Evolutionary conservation across 2,797 vertebrate genomes (phyloP).

Genomic region (Podarcis siculus): DNA sequence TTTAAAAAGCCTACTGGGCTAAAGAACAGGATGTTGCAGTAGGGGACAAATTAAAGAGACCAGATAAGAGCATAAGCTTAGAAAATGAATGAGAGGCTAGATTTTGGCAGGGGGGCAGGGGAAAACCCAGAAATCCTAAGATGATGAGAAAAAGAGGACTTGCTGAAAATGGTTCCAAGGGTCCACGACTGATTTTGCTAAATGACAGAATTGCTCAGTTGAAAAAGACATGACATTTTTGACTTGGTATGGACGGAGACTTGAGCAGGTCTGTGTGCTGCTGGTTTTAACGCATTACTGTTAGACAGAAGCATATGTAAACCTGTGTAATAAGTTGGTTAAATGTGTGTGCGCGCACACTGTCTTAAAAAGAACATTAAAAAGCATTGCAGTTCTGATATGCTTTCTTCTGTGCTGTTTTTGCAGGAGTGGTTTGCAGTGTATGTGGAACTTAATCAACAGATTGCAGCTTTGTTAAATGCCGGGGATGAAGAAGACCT

Average conservation of each 20-base stretch:
- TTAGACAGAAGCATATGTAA: not conserved
- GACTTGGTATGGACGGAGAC: not conserved
- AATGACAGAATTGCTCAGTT: not conserved
- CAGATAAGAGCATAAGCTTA: not conserved
- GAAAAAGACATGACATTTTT: not conserved
- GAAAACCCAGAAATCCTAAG: not conserved
- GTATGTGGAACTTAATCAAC: conserved; percentile 99
- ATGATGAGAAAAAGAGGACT: not conserved
- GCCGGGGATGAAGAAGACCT: conserved; percentile 95
- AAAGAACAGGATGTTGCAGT: not conserved
- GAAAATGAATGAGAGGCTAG: not conserved
- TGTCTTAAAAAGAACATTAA: not conserved
- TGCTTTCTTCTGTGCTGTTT: conserved; percentile 11
- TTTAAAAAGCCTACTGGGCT: not conserved
- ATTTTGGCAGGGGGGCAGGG: not conserved
- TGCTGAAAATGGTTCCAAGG: not conserved
- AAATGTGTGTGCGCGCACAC: not conserved
- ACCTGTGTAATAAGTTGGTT: not conserved
- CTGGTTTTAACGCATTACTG: not conserved
- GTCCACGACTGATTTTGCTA: not conserved
- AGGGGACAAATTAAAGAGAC: not conserved
- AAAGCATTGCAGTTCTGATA: conserved; percentile 1
- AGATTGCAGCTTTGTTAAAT: conserved; percentile 92
- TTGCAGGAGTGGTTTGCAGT: conserved; percentile 97
- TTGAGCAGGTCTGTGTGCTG: not conserved